Base-by-base conservation (phyloP, 1,140 invertebrate genomes). In the Latrodectus geometricus region DNA sequence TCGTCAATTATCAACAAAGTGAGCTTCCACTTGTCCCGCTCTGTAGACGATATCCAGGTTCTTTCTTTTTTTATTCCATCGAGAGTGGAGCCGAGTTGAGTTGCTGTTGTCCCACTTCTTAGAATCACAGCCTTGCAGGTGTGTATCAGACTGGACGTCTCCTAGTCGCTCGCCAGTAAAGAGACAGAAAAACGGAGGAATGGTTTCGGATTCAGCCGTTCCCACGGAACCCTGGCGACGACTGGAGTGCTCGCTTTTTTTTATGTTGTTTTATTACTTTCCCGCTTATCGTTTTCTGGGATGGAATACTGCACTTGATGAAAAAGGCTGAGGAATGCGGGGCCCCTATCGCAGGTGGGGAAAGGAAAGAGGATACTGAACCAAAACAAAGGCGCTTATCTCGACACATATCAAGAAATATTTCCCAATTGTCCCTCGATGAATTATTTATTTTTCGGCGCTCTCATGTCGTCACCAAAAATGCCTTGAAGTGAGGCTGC, bases 1-100 rank as follows among this genome's bases (percentile, higher is more conserved):
- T 50, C 70, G 70, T 73, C 70, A 73, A 73, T 73, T 73, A 73
- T 50, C 70, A 73, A 73, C 70, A 61, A 14, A 73, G 70, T 73
- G n/a, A 73, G 70, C 70, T 61, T 73, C 70, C 70, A 73, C 70
- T 73, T 73, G 70, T 73, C 23, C n/a, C n/a, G 20, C n/a, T n/a
- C n/a, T 9, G 68, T 4, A 20, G 68, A 23, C 21, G 68, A 69
- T 20, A 69, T 20, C n/a, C 17, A 69, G 21, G 68, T 23, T 69
- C 21, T n/a, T 15, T 69, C 20, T 61, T 61, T 61, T 61, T 61
- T 61, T 61, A 61, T 61, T 61, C 11, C 3, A 4, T 61, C 17
- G 0, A 20, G 9, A 11, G 9, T 23, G 68, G 68, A 69, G 68
- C 21, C 20, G 17, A n/a, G n/a, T 20, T 23, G 21, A 69, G 68